phyloP scores from a whole-genome alignment of 2,797 vertebrate species.

The Scyliorhinus canicula region DNA sequence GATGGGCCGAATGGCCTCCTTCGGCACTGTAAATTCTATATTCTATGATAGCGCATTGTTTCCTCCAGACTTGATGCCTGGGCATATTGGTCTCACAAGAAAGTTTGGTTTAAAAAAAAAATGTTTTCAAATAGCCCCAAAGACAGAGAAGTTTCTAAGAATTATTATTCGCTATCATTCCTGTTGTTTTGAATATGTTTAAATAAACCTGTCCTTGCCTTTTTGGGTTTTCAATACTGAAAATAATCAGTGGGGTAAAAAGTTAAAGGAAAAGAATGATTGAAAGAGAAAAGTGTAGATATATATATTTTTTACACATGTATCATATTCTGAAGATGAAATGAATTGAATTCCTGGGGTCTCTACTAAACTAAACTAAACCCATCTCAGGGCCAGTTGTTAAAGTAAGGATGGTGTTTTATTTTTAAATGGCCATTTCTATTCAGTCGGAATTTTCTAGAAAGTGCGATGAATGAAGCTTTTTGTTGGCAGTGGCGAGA shows the following conservation, averaged over 20 bases:
- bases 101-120: not conserved
- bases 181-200: not conserved
- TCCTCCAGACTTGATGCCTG: not conserved
- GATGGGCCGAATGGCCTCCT: too few relatives aligned
- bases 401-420: not conserved
- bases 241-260: not conserved
- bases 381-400: not conserved
- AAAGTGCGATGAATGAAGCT: slow-evolving; percentile 12
- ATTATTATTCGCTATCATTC: not conserved
- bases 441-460: not conserved
- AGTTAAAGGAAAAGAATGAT: not conserved
- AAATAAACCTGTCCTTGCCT: not conserved
- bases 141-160: not conserved
- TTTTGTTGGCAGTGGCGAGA: not conserved
- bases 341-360: not conserved
- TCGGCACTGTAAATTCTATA: too few relatives aligned
- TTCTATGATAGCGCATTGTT: too few relatives aligned
- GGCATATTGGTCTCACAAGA: not conserved
- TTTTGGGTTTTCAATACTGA: not conserved
- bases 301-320: too few relatives aligned
- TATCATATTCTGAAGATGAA: not conserved
- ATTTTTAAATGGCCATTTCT: not conserved
- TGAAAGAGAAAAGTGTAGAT: not conserved
- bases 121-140: not conserved
- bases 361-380: not conserved